Percentiles rank a stretch among this genome's conserved stretches.
Evolutionary conservation across 2,113 vertebrate species (phyloP).

Genomic region (Dunckerocampus dactyliophorus): DNA sequence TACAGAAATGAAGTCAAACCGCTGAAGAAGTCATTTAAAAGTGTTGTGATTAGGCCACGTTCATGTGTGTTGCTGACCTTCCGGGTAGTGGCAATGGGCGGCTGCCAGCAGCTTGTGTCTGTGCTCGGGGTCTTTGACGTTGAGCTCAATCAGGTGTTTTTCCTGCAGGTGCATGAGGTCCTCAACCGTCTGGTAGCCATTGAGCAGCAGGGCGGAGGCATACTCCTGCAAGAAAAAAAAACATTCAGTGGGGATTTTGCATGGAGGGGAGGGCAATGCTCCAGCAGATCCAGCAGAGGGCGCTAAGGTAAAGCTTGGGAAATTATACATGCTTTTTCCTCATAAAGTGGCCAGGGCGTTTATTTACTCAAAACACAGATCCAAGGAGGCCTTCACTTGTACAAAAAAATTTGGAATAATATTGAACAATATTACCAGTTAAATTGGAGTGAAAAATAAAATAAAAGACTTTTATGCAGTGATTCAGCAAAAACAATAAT

Average conservation of each 20-base stretch:
- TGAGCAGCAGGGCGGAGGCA: constrained; percentile 84
- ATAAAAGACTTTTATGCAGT: too few species aligned
- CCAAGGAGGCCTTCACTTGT: too few species aligned
- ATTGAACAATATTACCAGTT: too few species aligned
- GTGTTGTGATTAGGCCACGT: too few species aligned
- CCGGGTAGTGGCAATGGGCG: constrained; percentile 78
- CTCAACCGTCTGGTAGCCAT: constrained; percentile 92
- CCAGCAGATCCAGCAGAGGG: neutral
- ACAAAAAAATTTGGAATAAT: too few species aligned
- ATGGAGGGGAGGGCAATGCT: too few species aligned
- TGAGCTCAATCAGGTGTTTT: constrained; percentile 89
- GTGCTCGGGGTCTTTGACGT: constrained; percentile 85
- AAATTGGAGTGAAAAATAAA: too few species aligned
- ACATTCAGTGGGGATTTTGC: neutral
- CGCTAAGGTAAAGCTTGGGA: neutral
- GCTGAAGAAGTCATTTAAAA: too few species aligned
- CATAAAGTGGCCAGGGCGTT: neutral
- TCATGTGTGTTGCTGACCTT: constrained; percentile 73
- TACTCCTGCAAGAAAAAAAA: constrained; percentile 77
- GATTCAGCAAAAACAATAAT: too few species aligned
- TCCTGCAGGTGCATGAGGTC: constrained; percentile 89
- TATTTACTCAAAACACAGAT: too few species aligned
- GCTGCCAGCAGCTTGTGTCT: constrained; percentile 81
- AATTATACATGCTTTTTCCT: too few species aligned
- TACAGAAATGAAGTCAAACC: too few species aligned